A percentile compares a stretch with the other conserved stretches of the same genome.
These are phyloP conservation scores for Flabesymbios commensalis DNA, from an alignment of 2,888 invertebrate species.

Conservation along the genomic window DNA sequence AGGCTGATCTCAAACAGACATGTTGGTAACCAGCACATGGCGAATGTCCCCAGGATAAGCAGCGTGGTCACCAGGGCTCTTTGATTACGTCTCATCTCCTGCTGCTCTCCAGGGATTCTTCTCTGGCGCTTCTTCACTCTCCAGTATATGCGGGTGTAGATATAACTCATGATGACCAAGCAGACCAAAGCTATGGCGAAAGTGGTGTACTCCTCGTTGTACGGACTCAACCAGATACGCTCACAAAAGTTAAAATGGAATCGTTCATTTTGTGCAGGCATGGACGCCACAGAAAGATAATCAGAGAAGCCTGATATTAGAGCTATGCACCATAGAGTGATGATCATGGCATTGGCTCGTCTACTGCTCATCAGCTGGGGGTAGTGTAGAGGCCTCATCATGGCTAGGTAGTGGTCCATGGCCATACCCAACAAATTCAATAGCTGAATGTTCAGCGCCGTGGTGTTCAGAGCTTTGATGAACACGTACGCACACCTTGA, in stretches of 20 bases:
- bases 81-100: conserved; percentile 13
- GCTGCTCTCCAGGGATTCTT: neutral
- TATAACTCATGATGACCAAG: conserved; percentile 40
- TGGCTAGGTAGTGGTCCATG: conserved; percentile 36
- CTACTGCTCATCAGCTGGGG: conserved; percentile 23
- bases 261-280: conserved; percentile 17
- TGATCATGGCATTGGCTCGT: conserved; percentile 21
- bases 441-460: conserved; percentile 41
- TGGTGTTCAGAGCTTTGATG: conserved; percentile 42
- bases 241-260: conserved; percentile 43
- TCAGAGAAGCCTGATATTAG: conserved; percentile 34
- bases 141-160: conserved; percentile 44
- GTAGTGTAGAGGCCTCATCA: conserved; percentile 31
- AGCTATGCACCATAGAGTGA: conserved; percentile 27
- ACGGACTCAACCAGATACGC: conserved; percentile 39
- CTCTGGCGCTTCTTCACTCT: conserved; percentile 32
- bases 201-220: conserved; percentile 45
- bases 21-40: conserved; percentile 33
- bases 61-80: conserved; percentile 31
- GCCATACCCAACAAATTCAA: conserved; percentile 35
- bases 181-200: conserved; percentile 42
- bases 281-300: conserved; percentile 15
- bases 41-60: conserved; percentile 30
- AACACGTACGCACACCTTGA: conserved; percentile 41
- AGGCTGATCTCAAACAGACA: conserved; percentile 24